These are phyloP conservation scores for Lithophane ornitopus DNA, from an alignment of 2,888 invertebrate genomes.

Conservation along the genomic window DNA sequence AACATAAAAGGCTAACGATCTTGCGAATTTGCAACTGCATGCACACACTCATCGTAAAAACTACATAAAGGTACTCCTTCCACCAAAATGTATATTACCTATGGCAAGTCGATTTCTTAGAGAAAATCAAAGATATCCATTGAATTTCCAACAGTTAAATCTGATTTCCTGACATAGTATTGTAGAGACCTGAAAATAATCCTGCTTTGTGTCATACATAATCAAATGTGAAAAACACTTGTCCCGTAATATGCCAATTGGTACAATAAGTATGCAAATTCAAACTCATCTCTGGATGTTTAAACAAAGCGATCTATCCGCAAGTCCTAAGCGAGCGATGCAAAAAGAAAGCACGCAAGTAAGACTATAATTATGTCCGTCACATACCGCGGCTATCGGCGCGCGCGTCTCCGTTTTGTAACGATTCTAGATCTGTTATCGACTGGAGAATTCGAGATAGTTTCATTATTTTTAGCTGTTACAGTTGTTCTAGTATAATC, in stretches of 20 bases:
- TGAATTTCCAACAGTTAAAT: neutral
- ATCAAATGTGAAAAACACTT: neutral
- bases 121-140: neutral
- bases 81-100: neutral
- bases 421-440: slow-evolving; percentile 57
- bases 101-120: neutral
- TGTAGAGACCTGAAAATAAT: neutral
- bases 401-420: slow-evolving; percentile 52
- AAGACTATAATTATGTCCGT: slow-evolving; percentile 71
- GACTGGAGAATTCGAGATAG: slow-evolving; percentile 58
- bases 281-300: slow-evolving; percentile 24
- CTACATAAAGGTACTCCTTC: neutral
- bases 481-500: slow-evolving; percentile 4
- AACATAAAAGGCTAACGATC: slow-evolving; percentile 1
- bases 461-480: slow-evolving; percentile 50
- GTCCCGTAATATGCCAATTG: neutral
- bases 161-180: neutral
- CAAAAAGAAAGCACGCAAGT: slow-evolving; percentile 75
- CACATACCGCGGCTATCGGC: slow-evolving; percentile 74
- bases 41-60: neutral
- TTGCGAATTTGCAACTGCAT: slow-evolving; percentile 6
- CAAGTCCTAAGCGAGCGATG: slow-evolving; percentile 59
- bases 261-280: neutral
- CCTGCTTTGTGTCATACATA: neutral
- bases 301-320: slow-evolving; percentile 46